phyloP scores from a whole-genome alignment of 2,888 invertebrate species.

The Nephrotoma guestfalica region DNA sequence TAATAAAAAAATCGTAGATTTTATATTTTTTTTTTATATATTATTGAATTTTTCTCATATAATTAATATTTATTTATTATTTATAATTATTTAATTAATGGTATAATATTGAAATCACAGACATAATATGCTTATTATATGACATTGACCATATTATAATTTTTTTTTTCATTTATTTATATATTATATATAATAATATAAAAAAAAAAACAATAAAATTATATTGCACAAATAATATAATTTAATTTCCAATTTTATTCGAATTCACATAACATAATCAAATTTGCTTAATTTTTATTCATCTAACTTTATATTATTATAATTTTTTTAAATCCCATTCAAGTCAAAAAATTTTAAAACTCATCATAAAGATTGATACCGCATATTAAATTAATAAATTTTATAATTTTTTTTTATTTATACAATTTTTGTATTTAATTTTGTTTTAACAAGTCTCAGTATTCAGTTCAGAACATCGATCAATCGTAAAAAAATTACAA shows the following conservation, averaged over 20 bases:
- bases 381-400: background rate
- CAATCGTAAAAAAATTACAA: background rate
- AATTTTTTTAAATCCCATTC: background rate
- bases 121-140: conserved; percentile 7
- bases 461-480: conserved; percentile 3
- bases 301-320: background rate
- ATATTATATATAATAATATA: background rate
- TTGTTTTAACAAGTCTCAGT: background rate
- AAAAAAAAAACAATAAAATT: background rate
- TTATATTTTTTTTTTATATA: background rate
- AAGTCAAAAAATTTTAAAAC: background rate
- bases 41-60: background rate
- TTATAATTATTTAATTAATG: background rate
- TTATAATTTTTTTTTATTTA: background rate
- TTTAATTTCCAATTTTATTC: background rate
- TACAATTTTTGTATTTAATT: background rate
- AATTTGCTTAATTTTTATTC: background rate
- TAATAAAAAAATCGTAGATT: conserved; percentile 1
- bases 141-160: conserved; percentile 6
- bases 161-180: background rate
- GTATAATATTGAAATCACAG: conserved; percentile 5
- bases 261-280: background rate
- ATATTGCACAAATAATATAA: conserved; percentile 1
- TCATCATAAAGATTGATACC: background rate
- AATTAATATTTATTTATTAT: background rate